Evolutionary conservation across 2,113 vertebrate species (phyloP).

Genomic region (Hyperopisus bebe): DNA sequence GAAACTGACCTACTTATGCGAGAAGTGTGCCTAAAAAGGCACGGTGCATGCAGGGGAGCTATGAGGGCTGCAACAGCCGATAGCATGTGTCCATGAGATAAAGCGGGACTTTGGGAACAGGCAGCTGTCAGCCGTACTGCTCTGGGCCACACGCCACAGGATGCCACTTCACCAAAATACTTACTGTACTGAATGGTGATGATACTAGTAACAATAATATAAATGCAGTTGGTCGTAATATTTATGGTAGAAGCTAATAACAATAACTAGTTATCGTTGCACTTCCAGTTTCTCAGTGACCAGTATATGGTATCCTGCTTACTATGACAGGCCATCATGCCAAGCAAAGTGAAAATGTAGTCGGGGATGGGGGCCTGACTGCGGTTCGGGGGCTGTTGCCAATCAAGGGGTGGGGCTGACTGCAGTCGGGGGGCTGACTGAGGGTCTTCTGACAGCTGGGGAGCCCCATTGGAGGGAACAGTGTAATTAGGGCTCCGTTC

Average conservation of each 20-base stretch:
- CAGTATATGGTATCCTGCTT: background rate
- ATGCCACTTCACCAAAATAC: background rate
- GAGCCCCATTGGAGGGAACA: background rate
- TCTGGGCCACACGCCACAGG: background rate
- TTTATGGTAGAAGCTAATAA: background rate
- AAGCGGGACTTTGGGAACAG: background rate
- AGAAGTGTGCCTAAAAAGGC: background rate
- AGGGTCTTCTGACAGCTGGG: background rate
- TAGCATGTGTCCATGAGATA: background rate
- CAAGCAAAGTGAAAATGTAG: background rate
- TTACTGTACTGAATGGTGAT: background rate
- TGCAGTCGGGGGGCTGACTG: background rate
- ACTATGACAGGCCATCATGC: background rate
- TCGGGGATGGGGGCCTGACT: background rate
- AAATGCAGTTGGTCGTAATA: background rate
- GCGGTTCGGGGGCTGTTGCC: background rate
- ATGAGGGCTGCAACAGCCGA: background rate
- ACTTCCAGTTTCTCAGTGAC: background rate
- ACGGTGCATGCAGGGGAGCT: background rate
- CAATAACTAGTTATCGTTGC: background rate
- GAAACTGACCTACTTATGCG: background rate
- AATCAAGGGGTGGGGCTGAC: background rate
- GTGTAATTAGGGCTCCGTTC: slow-evolving; percentile 8
- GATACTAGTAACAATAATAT: background rate
- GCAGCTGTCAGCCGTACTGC: background rate